Conservation (phyloP, 2,797 vertebrate genomes). For the Halcyon leucocephala region DNA sequence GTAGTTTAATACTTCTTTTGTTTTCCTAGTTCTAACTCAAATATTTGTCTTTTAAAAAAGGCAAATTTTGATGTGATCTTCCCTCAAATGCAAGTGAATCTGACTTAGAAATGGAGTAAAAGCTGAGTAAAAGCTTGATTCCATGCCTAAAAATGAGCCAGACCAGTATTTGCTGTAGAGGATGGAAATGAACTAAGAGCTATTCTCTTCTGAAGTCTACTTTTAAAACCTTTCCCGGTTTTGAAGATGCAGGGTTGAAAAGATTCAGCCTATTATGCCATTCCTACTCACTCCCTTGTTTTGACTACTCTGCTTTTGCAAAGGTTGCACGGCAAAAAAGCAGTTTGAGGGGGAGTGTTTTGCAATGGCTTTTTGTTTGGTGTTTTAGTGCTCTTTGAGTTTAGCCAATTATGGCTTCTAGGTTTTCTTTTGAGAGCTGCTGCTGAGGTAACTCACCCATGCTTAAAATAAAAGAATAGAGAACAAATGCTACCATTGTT, state of each 20-base stretch:
- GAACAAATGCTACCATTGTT: constrained; percentile 78
- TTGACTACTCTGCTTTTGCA: not conserved
- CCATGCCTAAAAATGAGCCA: not conserved
- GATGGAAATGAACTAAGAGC: not conserved
- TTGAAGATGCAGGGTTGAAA: constrained; percentile 7
- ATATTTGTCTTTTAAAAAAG: constrained; percentile 70
- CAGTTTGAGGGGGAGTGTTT: not conserved
- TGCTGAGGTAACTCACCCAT: constrained; percentile 58
- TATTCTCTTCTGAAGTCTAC: constrained; percentile 16
- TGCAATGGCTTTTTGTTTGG: constrained; percentile 1
- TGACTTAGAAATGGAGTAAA: not conserved
- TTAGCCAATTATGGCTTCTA: constrained; percentile 63
- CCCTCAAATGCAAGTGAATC: not conserved
- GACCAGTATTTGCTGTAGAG: constrained; percentile 13
- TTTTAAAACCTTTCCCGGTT: not conserved
- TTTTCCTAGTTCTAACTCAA: constrained; percentile 79
- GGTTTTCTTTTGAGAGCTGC: constrained; percentile 73
- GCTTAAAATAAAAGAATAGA: constrained; percentile 49
- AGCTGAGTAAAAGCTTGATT: not conserved
- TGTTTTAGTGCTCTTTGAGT: constrained; percentile 12
- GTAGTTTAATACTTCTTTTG: constrained; percentile 77
- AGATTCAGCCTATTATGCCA: not conserved
- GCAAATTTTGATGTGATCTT: constrained; percentile 28
- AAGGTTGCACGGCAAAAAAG: not conserved
- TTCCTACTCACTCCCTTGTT: not conserved